Evolutionary conservation across 2,113 vertebrate genomes (phyloP).

Genomic region (Pelecanus crispus): DNA sequence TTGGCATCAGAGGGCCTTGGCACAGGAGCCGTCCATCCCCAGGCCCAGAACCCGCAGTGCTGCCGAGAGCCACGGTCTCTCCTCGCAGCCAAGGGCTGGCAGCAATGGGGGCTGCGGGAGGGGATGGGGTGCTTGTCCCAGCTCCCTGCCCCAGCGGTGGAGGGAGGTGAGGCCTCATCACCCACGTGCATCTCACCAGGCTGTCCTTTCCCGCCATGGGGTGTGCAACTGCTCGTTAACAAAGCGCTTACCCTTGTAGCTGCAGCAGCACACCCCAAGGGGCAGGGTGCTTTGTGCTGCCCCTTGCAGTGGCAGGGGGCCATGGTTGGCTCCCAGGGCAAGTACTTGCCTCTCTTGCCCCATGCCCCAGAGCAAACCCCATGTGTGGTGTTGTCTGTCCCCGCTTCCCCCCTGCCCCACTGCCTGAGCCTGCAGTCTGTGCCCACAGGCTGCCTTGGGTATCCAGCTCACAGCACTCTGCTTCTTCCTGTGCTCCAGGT

Average conservation of each 20-base stretch:
- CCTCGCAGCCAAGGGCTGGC: not conserved
- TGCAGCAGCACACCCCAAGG: not conserved
- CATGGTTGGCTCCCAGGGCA: not conserved
- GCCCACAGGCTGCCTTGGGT: not conserved
- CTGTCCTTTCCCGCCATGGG: not conserved
- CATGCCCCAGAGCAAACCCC: rapidly evolving
- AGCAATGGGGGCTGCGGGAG: not conserved
- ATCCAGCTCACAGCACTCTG: not conserved
- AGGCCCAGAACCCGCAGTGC: rapidly evolving
- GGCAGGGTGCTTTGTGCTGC: no score
- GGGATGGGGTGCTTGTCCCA: not conserved
- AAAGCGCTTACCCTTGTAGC: not conserved
- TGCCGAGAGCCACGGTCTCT: not conserved
- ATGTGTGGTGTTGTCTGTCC: no score
- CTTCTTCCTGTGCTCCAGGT: slow-evolving; percentile 72
- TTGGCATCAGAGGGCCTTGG: not conserved
- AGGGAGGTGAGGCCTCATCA: rapidly evolving
- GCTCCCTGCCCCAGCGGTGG: not conserved
- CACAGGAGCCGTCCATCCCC: not conserved
- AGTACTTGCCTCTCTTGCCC: rapidly evolving
- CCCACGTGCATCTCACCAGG: rapidly evolving
- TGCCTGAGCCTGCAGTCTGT: rapidly evolving
- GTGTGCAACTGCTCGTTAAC: rapidly evolving
- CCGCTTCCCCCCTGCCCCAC: no score
- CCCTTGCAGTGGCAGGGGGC: rapidly evolving